Percentiles rank a stretch among this genome's conserved stretches.
phyloP scores from a whole-genome alignment of 2,797 vertebrate species.

The Labeo calbasu region DNA sequence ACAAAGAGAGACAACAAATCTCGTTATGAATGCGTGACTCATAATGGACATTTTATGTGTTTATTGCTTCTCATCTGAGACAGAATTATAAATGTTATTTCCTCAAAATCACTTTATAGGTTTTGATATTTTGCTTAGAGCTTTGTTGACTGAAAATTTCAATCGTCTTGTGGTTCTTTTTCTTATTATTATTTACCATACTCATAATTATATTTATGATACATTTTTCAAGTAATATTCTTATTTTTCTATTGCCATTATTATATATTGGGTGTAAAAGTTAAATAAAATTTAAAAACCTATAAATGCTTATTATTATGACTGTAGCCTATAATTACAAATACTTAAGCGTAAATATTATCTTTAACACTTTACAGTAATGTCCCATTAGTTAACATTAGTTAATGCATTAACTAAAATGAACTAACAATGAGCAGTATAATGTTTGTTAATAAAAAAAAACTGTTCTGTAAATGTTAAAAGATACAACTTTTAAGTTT shows the following conservation, averaged over 20 bases:
- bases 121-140: background rate
- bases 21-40: background rate
- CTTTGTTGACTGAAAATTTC: background rate
- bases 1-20: background rate
- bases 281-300: background rate
- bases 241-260: background rate
- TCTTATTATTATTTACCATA: background rate
- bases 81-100: background rate
- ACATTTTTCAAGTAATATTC: background rate
- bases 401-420: too few relatives aligned
- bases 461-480: too few relatives aligned
- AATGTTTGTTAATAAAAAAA: too few relatives aligned
- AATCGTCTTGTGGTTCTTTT: background rate
- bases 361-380: too few relatives aligned
- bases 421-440: too few relatives aligned
- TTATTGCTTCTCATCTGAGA: background rate
- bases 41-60: slow-evolving; percentile 5
- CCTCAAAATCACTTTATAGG: background rate
- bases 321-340: background rate
- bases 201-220: background rate
- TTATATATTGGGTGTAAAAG: background rate
- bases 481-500: too few relatives aligned
- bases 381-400: too few relatives aligned
- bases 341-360: background rate
- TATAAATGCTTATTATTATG: background rate